phyloP scores from a whole-genome alignment of 1,140 invertebrate species.

The Cepaea nemoralis region DNA sequence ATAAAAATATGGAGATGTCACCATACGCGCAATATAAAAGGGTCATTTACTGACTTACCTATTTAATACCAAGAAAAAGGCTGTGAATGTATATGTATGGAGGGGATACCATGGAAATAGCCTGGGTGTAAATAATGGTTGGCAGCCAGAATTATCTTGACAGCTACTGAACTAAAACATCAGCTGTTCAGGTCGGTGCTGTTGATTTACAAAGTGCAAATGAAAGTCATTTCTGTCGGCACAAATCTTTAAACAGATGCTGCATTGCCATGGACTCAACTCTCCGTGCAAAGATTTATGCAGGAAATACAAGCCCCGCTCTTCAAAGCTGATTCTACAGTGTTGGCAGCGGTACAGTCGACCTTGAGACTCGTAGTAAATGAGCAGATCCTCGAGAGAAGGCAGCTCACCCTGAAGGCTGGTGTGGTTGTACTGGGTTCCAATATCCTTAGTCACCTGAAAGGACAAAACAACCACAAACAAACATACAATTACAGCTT shows the following conservation, averaged over 20 bases:
- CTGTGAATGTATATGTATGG: no score
- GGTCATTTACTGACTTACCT: no score
- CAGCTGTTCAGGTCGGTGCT: slow-evolving; percentile 48
- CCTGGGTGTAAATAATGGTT: background rate
- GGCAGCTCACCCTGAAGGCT: slow-evolving; percentile 51
- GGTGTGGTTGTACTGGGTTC: slow-evolving; percentile 47
- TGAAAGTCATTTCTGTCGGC: slow-evolving; percentile 65
- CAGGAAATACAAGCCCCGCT: slow-evolving; percentile 63
- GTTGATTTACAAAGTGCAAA: slow-evolving; percentile 65
- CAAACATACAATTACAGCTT: background rate
- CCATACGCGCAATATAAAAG: no score
- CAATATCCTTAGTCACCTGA: slow-evolving; percentile 39
- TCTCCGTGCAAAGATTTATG: slow-evolving; percentile 62
- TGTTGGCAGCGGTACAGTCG: slow-evolving; percentile 60
- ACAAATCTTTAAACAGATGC: slow-evolving; percentile 64
- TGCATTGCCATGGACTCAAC: slow-evolving; percentile 64
- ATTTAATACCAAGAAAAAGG: no score
- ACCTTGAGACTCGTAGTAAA: slow-evolving; percentile 62
- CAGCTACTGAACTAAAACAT: background rate
- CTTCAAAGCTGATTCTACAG: slow-evolving; percentile 64
- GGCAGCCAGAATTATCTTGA: background rate
- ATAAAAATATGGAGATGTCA: background rate
- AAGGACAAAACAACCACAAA: background rate
- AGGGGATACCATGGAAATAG: no score
- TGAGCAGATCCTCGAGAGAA: slow-evolving; percentile 55